Percentiles rank a stretch among this genome's conserved stretches.
phyloP scores from a whole-genome alignment of 2,113 vertebrate species.

The Falcunculus frontatus region DNA sequence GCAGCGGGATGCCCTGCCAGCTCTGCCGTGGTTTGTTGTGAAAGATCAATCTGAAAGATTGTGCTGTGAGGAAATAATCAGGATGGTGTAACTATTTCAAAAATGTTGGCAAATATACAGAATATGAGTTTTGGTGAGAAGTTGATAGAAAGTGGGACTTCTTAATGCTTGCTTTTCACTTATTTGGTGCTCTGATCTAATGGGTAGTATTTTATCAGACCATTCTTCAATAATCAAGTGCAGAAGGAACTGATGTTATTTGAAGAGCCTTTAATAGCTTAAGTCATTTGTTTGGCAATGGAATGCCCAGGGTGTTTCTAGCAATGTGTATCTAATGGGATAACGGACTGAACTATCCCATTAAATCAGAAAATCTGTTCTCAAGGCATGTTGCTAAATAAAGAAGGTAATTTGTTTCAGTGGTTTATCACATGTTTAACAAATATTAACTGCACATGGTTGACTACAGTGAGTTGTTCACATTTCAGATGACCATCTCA shows the following conservation, averaged over 20 bases:
- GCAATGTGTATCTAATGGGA: not conserved
- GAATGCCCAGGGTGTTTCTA: not conserved
- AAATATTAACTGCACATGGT: not conserved
- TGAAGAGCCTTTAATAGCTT: not conserved
- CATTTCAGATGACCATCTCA: not conserved
- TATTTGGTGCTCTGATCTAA: not conserved
- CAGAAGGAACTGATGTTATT: not conserved
- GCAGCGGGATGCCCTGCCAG: not conserved
- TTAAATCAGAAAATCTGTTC: slow-evolving; percentile 41
- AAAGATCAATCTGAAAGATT: not conserved
- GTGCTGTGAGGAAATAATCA: not conserved
- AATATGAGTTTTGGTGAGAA: not conserved
- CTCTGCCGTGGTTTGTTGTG: not conserved
- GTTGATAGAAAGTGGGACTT: not conserved
- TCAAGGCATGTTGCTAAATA: slow-evolving; percentile 18
- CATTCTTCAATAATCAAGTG: not conserved
- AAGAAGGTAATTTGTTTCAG: slow-evolving; percentile 28
- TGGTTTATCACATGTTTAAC: slow-evolving; percentile 32
- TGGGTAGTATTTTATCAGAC: not conserved
- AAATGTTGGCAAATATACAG: not conserved
- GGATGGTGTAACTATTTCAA: not conserved
- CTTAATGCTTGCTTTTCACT: not conserved
- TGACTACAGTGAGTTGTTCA: not conserved
- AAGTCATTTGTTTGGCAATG: not conserved
- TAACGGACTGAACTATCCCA: not conserved